These are phyloP conservation scores for Tilapia sparmanii DNA, from an alignment of 2,113 vertebrate genomes.

Conservation along the genomic window DNA sequence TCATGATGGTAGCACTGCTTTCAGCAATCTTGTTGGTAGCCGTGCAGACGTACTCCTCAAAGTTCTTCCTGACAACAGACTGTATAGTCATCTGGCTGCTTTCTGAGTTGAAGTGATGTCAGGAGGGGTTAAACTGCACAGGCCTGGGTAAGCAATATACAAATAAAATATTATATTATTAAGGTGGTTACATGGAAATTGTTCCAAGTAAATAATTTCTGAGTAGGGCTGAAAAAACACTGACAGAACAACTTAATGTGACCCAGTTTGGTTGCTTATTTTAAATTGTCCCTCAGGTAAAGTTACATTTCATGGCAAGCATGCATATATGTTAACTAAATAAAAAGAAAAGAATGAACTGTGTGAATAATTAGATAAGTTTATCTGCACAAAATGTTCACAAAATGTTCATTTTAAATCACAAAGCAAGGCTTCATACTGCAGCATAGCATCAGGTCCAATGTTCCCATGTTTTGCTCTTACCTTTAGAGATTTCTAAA, in stretches of 20 bases:
- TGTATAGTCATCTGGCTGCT: constrained; percentile 60
- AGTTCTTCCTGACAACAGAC: constrained; percentile 45
- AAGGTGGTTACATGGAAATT: neutral
- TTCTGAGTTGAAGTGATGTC: constrained; percentile 67
- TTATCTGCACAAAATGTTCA: neutral
- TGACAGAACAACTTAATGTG: neutral
- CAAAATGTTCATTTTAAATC: too few relatives aligned
- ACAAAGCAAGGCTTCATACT: too few relatives aligned
- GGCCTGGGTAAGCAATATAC: constrained; percentile 40
- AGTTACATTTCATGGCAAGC: neutral
- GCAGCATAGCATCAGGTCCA: too few relatives aligned
- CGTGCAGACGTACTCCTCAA: constrained; percentile 62
- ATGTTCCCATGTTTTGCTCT: too few relatives aligned
- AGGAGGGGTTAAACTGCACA: constrained; percentile 7
- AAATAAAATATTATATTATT: neutral
- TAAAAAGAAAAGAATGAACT: neutral
- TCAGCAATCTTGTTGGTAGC: constrained; percentile 63
- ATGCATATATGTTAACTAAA: neutral
- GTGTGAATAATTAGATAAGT: neutral
- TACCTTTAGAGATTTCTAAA: neutral
- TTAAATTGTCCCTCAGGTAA: neutral
- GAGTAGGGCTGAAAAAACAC: neutral
- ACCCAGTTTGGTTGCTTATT: neutral
- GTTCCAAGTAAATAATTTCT: neutral
- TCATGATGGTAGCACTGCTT: constrained; percentile 5